Base-by-base conservation (phyloP, 2,888 invertebrate species). In the Cremastobaeus sp. region DNA sequence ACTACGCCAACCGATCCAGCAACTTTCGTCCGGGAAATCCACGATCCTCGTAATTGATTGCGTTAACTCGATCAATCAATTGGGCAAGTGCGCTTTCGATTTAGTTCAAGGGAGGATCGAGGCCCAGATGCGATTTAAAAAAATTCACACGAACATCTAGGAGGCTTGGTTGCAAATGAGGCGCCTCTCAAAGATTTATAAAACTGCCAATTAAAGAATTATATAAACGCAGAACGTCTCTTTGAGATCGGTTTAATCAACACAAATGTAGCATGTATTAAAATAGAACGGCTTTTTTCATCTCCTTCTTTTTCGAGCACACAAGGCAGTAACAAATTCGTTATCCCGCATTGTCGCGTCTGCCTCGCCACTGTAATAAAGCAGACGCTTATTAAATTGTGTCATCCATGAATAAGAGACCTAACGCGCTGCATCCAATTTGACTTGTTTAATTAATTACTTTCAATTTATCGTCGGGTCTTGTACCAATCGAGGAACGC, bases 371-470 rank as follows among this genome's bases (percentile, higher is more conserved):
- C 62, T 57, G 59, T 54, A 75, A 71, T 75, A 71, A 75, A 75
- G 37, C 59, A 71, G 75, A 59, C 57, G 79, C 81, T 86, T 86
- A 87, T 87, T 86, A 85, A 87, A 86, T 86, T 86, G 87, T 86
- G 86, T 85, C 85, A 85, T 86, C 83, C 81, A 80, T 80, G 83
- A 85, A 85, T 83, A 82, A 85, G 71, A 71, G 75, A 64, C 70
- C 74, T 74, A 74, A 74, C 74, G 60, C 74, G 70, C 82, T 86
- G 86, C 86, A 87, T 86, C 84, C 84, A 87, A 86, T 86, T 87
- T 87, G 82, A 83, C 80, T 79, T 78, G 83, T 80, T 87, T 86
- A 86, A 87, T 87, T 86, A 86, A 87, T 87, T 87, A 84, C 79
- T 82, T 83, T 80, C 83, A 83, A 84, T 84, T 85, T 80, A 79